Evolutionary conservation across 2,797 vertebrate genomes (phyloP), one percentile per base, ranked within the genome.

Genomic region (Trematomus bernacchii): DNA sequence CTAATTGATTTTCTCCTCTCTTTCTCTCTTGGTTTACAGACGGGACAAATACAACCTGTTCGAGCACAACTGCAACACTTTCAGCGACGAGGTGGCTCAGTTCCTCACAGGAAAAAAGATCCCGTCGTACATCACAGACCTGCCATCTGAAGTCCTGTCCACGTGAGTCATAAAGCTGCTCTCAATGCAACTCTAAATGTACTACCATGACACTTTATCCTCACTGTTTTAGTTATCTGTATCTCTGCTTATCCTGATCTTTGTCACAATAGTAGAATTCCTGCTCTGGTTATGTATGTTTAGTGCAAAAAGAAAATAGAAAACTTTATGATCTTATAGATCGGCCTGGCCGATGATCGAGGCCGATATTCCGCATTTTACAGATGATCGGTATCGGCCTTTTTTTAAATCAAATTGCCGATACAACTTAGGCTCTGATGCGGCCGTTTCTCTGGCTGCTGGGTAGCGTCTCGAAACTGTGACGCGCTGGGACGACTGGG

Each of bases 1-100:
- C 18, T 64, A 14, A 69, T 40, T 16, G 15, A 4, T 3, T 48
- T 6, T 53, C 37, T 63, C 40, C 16, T 44, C n/a, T 58, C 13
- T 46, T 54, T 48, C 10, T 40, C 23, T 76, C 12, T 51, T 23
- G 19, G 11, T 65, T 23, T 37, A 18, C 71, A 99, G 98, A 80
- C 88, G 92, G 52, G 96, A 97, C 72, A 94, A 92, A 70, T 99
- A 99, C 48, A 95, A 97, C 70, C 87, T 99, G 90, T 97, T 99
- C 91, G 97, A 99, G 85, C 96, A 98, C 93, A 99, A 99, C 94
- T 99, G 98, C 90, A 99, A 99, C 94, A 95, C 95, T 47, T 99
- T 99, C 91, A 97, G 95, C 93, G 96, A 97, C 2, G 98, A 99
- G 91, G 97, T 99, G 89, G 96, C 96, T 71, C 97, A 99, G 90